Percentiles rank a stretch among this genome's conserved stretches.
Evolutionary conservation across 2,797 vertebrate genomes (phyloP).

Genomic region (Argya squamiceps): DNA sequence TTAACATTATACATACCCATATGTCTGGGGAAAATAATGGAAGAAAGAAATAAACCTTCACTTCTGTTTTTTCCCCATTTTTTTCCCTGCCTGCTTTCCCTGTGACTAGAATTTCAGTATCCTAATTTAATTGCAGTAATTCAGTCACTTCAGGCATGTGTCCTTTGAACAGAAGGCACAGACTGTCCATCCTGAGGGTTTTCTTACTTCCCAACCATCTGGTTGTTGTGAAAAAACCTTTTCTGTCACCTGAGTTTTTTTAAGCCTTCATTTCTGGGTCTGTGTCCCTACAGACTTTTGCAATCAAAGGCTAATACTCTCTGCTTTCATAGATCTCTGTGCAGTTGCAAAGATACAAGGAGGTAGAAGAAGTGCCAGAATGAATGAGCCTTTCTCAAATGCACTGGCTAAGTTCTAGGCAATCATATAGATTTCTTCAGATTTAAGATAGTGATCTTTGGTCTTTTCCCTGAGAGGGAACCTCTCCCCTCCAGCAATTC

Average conservation of each 20-base stretch:
- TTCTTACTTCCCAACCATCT: neutral
- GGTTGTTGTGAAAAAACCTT: neutral
- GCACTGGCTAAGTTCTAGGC: neutral
- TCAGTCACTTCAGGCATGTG: neutral
- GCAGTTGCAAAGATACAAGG: neutral
- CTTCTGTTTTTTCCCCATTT: accelerated
- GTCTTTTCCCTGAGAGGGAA: neutral
- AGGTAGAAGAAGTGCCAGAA: neutral
- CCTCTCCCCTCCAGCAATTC: neutral
- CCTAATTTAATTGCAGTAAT: neutral
- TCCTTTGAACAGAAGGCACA: neutral
- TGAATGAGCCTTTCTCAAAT: neutral
- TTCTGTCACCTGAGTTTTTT: neutral
- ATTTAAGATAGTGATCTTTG: neutral
- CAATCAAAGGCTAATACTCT: neutral
- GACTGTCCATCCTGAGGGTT: neutral
- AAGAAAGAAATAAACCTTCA: neutral
- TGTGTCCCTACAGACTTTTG: neutral
- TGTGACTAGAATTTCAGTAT: neutral
- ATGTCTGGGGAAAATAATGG: neutral
- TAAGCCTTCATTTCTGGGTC: neutral
- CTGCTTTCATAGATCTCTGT: neutral
- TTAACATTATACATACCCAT: neutral
- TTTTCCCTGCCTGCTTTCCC: neutral
- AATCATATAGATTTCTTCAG: neutral